Conservation (phyloP, 2,113 vertebrate genomes). For the Oncorhynchus nerka region DNA sequence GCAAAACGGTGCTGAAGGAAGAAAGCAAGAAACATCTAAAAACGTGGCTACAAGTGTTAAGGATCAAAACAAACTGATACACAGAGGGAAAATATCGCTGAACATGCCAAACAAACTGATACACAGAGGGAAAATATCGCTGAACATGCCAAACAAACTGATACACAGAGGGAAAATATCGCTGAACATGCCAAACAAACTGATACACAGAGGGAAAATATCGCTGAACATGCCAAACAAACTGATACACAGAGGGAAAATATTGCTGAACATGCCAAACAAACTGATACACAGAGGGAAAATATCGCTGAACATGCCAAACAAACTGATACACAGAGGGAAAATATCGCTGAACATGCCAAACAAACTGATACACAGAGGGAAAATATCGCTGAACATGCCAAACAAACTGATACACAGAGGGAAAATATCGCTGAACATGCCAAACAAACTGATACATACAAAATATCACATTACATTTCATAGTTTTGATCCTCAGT, state of each 20-base stretch:
- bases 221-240: too few relatives aligned
- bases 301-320: not conserved
- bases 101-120: not conserved
- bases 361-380: not conserved
- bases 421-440: not conserved
- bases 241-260: not conserved
- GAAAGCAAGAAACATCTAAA: not conserved
- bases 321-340: not conserved
- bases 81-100: not conserved
- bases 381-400: not conserved
- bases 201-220: not conserved
- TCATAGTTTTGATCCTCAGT: constrained; percentile 98
- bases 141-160: not conserved
- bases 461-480: constrained; percentile 74
- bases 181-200: not conserved
- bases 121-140: not conserved
- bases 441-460: not conserved
- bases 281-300: not conserved
- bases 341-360: too few relatives aligned
- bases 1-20: too few relatives aligned
- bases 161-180: not conserved
- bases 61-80: not conserved
- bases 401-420: not conserved
- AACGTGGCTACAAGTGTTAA: not conserved
- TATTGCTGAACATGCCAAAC: not conserved